Percentiles rank a stretch among this genome's conserved stretches.
Conservation (phyloP, 2,113 vertebrate genomes). For the Siniperca chuatsi region DNA sequence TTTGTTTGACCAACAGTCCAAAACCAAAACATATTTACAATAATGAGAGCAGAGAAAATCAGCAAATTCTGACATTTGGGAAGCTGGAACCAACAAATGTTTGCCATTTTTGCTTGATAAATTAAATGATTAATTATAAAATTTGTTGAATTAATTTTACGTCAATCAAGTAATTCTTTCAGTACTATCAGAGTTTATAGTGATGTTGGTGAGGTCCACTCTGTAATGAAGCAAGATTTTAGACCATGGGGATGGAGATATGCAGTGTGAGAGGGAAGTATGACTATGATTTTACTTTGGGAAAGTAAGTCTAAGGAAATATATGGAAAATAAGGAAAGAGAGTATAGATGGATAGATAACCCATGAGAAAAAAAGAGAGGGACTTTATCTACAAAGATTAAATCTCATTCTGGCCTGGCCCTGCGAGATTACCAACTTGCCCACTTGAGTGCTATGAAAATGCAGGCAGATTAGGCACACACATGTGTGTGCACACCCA, state of each 20-base stretch:
- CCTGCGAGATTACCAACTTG: slow-evolving; percentile 71
- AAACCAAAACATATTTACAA: slow-evolving; percentile 1
- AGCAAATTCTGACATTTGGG: background rate
- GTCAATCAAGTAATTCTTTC: background rate
- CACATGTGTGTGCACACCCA: slow-evolving; percentile 21
- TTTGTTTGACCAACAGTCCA: background rate
- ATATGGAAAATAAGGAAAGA: background rate
- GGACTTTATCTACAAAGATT: slow-evolving; percentile 65
- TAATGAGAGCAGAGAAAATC: background rate
- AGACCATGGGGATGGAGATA: background rate
- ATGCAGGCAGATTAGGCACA: slow-evolving; percentile 67
- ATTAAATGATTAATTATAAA: background rate
- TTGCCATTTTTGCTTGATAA: background rate
- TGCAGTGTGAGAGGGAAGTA: background rate
- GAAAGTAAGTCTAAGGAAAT: background rate
- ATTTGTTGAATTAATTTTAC: background rate
- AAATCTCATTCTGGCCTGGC: slow-evolving; percentile 67
- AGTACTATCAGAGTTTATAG: background rate
- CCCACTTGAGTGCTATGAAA: slow-evolving; percentile 71
- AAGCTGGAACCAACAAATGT: background rate
- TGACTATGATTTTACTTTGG: background rate
- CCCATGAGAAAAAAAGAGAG: slow-evolving; percentile 47
- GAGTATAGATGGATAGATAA: slow-evolving; percentile 31
- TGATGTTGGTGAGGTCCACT: background rate
- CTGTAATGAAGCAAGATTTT: background rate